Conservation (phyloP, 2,888 invertebrate species). For the Allophyes oxyacanthae region DNA sequence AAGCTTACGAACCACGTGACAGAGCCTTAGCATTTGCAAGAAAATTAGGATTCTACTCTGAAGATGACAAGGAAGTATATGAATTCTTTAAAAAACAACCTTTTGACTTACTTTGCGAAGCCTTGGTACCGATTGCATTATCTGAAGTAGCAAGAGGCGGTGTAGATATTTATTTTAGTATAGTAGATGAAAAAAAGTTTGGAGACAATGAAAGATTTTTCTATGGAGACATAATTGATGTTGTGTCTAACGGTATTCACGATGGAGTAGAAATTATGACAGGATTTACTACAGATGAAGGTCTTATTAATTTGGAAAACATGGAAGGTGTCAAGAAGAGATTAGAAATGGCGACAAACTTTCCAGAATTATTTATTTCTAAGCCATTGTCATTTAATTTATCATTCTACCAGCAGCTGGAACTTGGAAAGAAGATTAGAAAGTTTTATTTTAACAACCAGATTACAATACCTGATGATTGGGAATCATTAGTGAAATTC, state of each 20-base stretch:
- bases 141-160: conserved; percentile 45
- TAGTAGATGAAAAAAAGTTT: conserved; percentile 65
- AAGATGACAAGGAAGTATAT: conserved; percentile 58
- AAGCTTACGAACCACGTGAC: conserved; percentile 81
- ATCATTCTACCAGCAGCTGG: conserved; percentile 45
- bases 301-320: conserved; percentile 63
- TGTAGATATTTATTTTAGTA: conserved; percentile 47
- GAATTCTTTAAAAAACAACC: conserved; percentile 63
- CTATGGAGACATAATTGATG: conserved; percentile 66
- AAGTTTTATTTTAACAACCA: conserved; percentile 55
- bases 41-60: conserved; percentile 61
- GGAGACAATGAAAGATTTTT: conserved; percentile 65
- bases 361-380: conserved; percentile 49
- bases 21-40: conserved; percentile 64
- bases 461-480: conserved; percentile 47
- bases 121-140: conserved; percentile 46
- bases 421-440: conserved; percentile 57
- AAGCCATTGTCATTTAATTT: conserved; percentile 42
- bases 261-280: conserved; percentile 90
- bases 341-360: conserved; percentile 26
- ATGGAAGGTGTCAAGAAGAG: conserved; percentile 14
- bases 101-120: conserved; percentile 41
- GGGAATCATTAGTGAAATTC: conserved; percentile 50
- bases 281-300: conserved; percentile 92
- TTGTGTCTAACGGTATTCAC: conserved; percentile 81